Base-by-base conservation (phyloP, 1,140 invertebrate species). In the Pemphigus obesinymphae region DNA sequence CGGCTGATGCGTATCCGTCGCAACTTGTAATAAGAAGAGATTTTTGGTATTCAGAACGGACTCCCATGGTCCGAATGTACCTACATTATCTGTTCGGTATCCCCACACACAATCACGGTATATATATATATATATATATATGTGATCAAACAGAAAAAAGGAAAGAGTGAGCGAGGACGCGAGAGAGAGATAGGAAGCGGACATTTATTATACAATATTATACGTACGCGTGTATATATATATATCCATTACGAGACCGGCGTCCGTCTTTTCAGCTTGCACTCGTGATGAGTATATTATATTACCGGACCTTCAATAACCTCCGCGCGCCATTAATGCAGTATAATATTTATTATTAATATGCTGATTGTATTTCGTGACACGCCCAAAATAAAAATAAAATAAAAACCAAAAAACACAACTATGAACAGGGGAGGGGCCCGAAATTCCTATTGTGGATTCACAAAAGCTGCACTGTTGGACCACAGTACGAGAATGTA, bases 261-360 rank as follows among this genome's bases (percentile, higher is more conserved):
- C 23, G 76, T 45, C 76, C 53, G 76, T 80, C 76, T 80, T 63
- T 63, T 43, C 76, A 45, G 76, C 53, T 31, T 29, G 76, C 76
- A 31, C 55, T 80, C 76, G 76, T 80, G 76, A 80, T 80, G 76
- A 80, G 76, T 80, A 80, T 80, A 80, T 80, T 80, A 80, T 80
- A 80, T 80, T 80, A 80, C 76, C 55, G 37, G 76, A 43, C 37
- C 76, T 63, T 63, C 76, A 43, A 80, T 80, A 61, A 80, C 76
- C 76, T 55, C 76, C 23, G 76, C 43, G 43, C 43, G 43, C 76
- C 55, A 43, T 78, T 78, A 80, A 63, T 80, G 34, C 34, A 40
- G 76, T 61, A 11, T 45, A n/a, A n/a, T n/a, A 63, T 80, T 80
- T 80, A 80, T 80, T 80, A 80, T 80, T 80, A 80, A 80, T 80